A percentile compares a stretch with the other conserved stretches of the same genome.
These are phyloP conservation scores for Chydorus sphaericus DNA, from an alignment of 2,888 invertebrate genomes.

Conservation along the genomic window DNA sequence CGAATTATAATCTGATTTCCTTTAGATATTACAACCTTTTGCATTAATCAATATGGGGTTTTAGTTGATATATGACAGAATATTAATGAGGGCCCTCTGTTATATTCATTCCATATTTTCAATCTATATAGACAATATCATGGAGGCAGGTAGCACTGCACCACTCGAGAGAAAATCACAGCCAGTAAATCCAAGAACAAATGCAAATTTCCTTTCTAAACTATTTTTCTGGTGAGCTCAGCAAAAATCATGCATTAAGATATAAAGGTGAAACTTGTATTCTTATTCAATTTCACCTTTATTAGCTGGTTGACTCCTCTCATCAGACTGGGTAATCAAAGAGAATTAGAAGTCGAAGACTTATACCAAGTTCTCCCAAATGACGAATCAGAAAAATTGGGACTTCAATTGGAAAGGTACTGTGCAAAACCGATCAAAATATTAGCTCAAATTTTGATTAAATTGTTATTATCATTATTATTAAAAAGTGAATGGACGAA, in stretches of 20 bases:
- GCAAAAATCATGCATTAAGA: background rate
- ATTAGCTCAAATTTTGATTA: background rate
- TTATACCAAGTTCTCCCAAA: conserved; percentile 21
- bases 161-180: too few species aligned
- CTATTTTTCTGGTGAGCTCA: background rate
- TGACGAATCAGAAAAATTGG: conserved; percentile 22
- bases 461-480: background rate
- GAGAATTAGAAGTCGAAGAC: conserved; percentile 23
- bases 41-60: too few species aligned
- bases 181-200: background rate
- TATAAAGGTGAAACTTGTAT: background rate
- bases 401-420: conserved; percentile 24
- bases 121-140: too few species aligned
- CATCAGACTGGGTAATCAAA: conserved; percentile 22
- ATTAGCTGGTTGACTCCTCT: conserved; percentile 28
- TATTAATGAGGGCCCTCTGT: too few species aligned
- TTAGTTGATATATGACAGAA: too few species aligned
- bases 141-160: too few species aligned
- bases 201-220: background rate
- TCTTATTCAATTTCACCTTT: background rate
- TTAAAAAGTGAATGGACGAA: background rate
- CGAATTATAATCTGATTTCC: too few species aligned
- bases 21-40: too few species aligned
- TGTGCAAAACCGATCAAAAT: conserved; percentile 19
- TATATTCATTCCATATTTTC: too few species aligned